Evolutionary conservation across 2,888 invertebrate genomes (phyloP).

Genomic region (Drosophila pseudotalamancana): DNA sequence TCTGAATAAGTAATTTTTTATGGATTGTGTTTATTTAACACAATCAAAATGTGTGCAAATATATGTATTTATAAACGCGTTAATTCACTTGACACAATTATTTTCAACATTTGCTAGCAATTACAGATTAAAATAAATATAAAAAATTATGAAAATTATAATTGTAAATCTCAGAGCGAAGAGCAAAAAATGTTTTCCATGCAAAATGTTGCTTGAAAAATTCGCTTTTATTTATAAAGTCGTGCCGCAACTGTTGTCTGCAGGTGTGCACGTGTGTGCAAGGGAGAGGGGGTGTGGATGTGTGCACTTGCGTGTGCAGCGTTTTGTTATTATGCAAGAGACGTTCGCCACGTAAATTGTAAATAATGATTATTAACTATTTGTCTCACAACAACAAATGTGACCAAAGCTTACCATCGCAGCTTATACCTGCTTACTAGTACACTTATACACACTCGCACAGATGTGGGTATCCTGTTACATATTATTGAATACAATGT

Average conservation of each 20-base stretch:
- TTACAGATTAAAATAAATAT: not conserved
- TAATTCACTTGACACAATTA: not conserved
- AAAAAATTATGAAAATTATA: slow-evolving; percentile 19
- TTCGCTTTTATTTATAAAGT: not conserved
- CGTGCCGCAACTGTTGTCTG: slow-evolving; percentile 16
- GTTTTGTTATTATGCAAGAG: slow-evolving; percentile 49
- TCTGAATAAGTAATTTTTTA: not conserved
- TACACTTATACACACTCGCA: not conserved
- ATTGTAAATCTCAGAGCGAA: slow-evolving; percentile 2
- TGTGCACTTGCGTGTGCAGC: slow-evolving; percentile 12
- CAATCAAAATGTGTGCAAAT: not conserved
- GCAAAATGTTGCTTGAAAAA: not conserved
- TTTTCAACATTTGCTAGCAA: not conserved
- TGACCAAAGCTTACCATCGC: slow-evolving; percentile 3
- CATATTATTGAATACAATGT: not conserved
- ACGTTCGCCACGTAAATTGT: slow-evolving; percentile 50
- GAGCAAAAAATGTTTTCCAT: not conserved
- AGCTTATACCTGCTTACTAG: slow-evolving; percentile 1
- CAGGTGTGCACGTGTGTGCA: not conserved
- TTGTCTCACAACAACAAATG: slow-evolving; percentile 20
- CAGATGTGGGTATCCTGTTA: not conserved
- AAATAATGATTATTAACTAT: slow-evolving; percentile 70
- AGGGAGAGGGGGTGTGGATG: not conserved
- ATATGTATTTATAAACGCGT: not conserved
- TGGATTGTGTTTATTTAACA: not conserved